phyloP scores from a whole-genome alignment of 2,888 invertebrate genomes.

The Caenorhabditis wallacei region DNA sequence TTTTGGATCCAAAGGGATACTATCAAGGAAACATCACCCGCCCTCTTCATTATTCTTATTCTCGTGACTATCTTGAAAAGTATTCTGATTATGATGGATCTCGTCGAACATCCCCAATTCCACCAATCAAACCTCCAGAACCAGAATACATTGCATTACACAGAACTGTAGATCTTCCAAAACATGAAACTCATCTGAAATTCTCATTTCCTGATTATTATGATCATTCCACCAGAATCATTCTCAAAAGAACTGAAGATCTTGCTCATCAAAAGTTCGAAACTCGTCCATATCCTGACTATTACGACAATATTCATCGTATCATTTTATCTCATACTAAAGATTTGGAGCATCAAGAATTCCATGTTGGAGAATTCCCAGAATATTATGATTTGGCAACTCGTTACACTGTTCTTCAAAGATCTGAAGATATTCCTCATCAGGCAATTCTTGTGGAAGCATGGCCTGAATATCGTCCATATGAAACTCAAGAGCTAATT shows the following conservation, averaged over 20 bases:
- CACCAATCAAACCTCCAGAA: conserved; percentile 29
- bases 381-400: conserved; percentile 43
- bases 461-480: conserved; percentile 35
- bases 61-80: conserved; percentile 48
- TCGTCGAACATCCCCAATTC: conserved; percentile 19
- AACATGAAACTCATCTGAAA: conserved; percentile 17
- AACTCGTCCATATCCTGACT: neutral
- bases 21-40: conserved; percentile 54
- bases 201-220: conserved; percentile 44
- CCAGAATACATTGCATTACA: conserved; percentile 46
- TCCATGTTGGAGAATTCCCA: conserved; percentile 12
- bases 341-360: conserved; percentile 29
- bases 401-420: conserved; percentile 10
- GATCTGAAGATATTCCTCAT: conserved; percentile 37
- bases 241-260: conserved; percentile 23
- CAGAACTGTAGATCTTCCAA: conserved; percentile 22
- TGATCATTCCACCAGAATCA: conserved; percentile 17
- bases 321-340: conserved; percentile 20
- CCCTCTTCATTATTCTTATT: conserved; percentile 49
- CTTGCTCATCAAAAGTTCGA: conserved; percentile 3
- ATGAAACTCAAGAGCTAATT: conserved; percentile 43
- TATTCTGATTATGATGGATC: conserved; percentile 54
- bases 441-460: conserved; percentile 14
- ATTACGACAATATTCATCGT: conserved; percentile 34
- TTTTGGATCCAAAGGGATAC: conserved; percentile 36